These are phyloP conservation scores for Apotomis betuletana DNA, from an alignment of 2,888 invertebrate species.

Conservation along the genomic window DNA sequence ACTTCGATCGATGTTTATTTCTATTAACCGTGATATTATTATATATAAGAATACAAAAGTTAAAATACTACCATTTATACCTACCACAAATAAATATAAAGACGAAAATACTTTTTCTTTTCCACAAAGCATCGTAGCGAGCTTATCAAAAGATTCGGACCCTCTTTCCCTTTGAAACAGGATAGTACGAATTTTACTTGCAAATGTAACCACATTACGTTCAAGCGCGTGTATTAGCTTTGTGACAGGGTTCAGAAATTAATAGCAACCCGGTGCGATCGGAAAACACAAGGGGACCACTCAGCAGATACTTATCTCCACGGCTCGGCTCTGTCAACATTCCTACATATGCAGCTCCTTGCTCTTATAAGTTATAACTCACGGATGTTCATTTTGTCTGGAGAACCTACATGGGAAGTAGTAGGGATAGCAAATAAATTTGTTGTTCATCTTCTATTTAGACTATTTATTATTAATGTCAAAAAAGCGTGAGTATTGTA, in stretches of 20 bases:
- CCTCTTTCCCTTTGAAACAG: slow-evolving; percentile 47
- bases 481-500: no score
- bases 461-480: not conserved
- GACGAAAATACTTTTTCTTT: not conserved
- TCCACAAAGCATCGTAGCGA: not conserved
- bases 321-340: slow-evolving; percentile 61
- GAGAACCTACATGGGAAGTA: slow-evolving; percentile 12
- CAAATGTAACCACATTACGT: slow-evolving; percentile 81
- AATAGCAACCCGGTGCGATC: slow-evolving; percentile 77
- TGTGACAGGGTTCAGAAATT: slow-evolving; percentile 78
- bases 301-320: slow-evolving; percentile 82
- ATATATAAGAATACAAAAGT: no score
- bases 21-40: no score
- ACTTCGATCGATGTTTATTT: no score
- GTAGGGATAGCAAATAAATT: slow-evolving; percentile 7
- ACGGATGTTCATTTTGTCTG: slow-evolving; percentile 12
- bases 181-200: slow-evolving; percentile 73
- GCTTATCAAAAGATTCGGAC: slow-evolving; percentile 36
- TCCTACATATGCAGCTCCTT: slow-evolving; percentile 48
- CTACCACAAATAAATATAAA: not conserved
- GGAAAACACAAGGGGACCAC: slow-evolving; percentile 78
- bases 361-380: slow-evolving; percentile 35
- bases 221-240: slow-evolving; percentile 68
- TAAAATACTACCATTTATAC: not conserved
- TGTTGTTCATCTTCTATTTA: not conserved